Base-by-base conservation (phyloP, 2,113 vertebrate genomes). In the Gasterosteus nipponicus region DNA sequence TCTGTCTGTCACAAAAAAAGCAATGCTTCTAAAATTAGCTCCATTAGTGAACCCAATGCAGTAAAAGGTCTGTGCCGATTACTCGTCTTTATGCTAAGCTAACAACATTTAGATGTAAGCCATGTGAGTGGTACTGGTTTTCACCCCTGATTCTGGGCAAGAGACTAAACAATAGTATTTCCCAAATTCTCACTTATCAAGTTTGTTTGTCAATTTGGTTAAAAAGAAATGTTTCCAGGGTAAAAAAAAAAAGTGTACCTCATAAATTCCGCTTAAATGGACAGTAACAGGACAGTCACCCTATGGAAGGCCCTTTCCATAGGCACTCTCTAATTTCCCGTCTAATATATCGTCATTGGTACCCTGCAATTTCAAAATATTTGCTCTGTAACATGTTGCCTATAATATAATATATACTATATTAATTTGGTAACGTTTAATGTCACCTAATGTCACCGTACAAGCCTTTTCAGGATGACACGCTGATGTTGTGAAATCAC, bases 401-500 rank as follows among this genome's bases (percentile, higher is more conserved):
- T 76, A 51, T 18, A 10, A 53, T 56, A 15, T 70, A 44, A 70
- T 41, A 15, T 10, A 46, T 29, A 69, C 6, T 33, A 59, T 18
- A 15, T 8, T 31, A 33, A 42, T 51, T 26, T 47, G 26, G 15
- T 19, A 44, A 29, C 33, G 18, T 3, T 14, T 33, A 8, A 74
- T 53, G 10, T 41, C 70, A 38, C 70, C 61, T 47, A 44, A 74
- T 66, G 19, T 74, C 65, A 66, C 74, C 61, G 68, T 14, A 56
- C 51, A 38, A 54, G 56, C 61, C 33, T 38, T 10, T 29, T n/a
- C 39, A 57, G 46, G 54, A 62, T 12, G 53, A 42, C 38, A 18
- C 22, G 3, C 51, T 75, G 74, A 54, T 75, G 61, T 19, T 84
- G 77, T 73, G 77, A 82, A 82, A 75, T 71, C 81, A 87, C 69